A percentile compares a stretch with the other conserved stretches of the same genome.
Conservation (phyloP, 2,797 vertebrate species). For the Percopsis omiscomaycus region DNA sequence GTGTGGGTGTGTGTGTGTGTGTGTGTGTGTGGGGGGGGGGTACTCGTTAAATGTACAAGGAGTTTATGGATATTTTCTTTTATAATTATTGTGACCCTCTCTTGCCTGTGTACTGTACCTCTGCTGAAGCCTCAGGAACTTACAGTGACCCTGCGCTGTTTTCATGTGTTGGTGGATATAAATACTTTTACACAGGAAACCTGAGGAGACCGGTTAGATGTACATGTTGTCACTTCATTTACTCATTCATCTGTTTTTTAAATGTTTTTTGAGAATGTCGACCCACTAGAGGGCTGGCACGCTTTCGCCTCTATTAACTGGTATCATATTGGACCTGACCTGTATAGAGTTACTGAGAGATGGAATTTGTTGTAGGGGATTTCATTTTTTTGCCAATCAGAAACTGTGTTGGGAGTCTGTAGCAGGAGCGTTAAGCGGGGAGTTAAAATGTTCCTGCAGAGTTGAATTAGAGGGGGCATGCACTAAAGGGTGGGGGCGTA, state of each 20-base stretch:
- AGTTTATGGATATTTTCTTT: neutral
- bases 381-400: neutral
- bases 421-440: neutral
- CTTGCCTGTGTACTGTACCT: slow-evolving; percentile 13
- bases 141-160: slow-evolving; percentile 56
- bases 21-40: no score
- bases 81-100: neutral
- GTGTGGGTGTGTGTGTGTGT: no score
- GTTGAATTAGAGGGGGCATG: slow-evolving; percentile 10
- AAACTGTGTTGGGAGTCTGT: slow-evolving; percentile 5
- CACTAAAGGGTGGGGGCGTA: neutral
- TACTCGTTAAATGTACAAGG: no score
- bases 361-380: neutral
- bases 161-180: slow-evolving; percentile 63
- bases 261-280: slow-evolving; percentile 38
- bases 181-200: slow-evolving; percentile 72
- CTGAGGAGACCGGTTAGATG: slow-evolving; percentile 76
- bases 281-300: slow-evolving; percentile 18
- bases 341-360: slow-evolving; percentile 5
- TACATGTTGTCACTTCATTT: slow-evolving; percentile 62
- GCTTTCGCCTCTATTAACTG: neutral
- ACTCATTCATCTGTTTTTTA: slow-evolving; percentile 61
- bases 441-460: slow-evolving; percentile 22
- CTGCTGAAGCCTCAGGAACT: slow-evolving; percentile 32
- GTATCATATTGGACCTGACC: slow-evolving; percentile 3